Evolutionary conservation across 2,888 invertebrate genomes (phyloP), one percentile per base, ranked within the genome.

Genomic region (Epirrhoe tristata): DNA sequence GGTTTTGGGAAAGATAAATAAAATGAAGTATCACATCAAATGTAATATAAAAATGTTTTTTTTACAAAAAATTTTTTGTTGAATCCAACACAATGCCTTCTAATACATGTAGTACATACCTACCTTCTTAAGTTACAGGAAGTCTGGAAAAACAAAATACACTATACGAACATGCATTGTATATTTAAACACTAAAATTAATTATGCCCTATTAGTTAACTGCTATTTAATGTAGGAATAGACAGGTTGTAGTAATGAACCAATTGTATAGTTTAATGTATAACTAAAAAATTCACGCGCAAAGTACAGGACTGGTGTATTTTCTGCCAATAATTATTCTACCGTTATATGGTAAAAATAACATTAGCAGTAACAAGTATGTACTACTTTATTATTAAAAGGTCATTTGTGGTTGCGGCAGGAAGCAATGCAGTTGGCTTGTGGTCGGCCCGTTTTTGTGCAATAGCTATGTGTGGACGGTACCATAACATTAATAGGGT

Each of bases 381-480:
- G 58, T 59, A 52, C 36, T 59, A 52, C 36, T 59, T 53, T 52
- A 59, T 39, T 83, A 88, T 87, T 88, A 88, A 91, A 87, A 89
- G 87, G 86, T 85, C 83, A 83, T 90, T 90, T 90, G 93, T 77
- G 92, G 92, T 88, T 79, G 77, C 66, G 81, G 79, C 89, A 89
- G 91, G 91, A 91, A 90, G 85, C 87, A 67, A 72, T 81, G 79
- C 81, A 85, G 81, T 85, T 81, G 84, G 78, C 79, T 80, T 88
- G 90, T 77, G 91, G 90, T 90, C 74, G 69, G 70, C 63, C 60
- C 83, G 88, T 89, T 90, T 88, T 87, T 89, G 81, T 81, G 66
- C 74, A 62, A 72, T 62, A 72, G 69, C 75, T 67, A 78, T 77
- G 78, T 74, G 79, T 82, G 79, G 76, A 78, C 79, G 71, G 71